These are phyloP conservation scores for Mimachlamys varia DNA, from an alignment of 2,888 invertebrate species.

Conservation along the genomic window DNA sequence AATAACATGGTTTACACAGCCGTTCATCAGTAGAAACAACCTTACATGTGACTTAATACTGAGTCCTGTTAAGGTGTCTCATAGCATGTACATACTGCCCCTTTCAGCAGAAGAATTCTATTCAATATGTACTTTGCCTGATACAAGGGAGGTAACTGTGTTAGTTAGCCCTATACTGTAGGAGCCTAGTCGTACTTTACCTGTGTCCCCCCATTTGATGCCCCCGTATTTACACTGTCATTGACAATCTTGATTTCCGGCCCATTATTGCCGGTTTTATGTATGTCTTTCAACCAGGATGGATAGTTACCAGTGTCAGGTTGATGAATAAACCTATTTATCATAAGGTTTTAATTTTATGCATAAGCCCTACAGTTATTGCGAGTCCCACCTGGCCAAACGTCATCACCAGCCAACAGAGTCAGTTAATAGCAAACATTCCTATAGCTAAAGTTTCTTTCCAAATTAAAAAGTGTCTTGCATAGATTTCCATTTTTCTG, in stretches of 20 bases:
- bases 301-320: constrained; percentile 25
- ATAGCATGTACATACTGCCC: background rate
- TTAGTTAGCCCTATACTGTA: background rate
- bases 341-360: constrained; percentile 7
- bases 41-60: background rate
- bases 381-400: background rate
- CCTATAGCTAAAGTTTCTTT: constrained; percentile 12
- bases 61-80: background rate
- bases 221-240: constrained; percentile 6
- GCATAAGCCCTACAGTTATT: constrained; percentile 25
- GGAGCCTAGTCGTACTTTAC: background rate
- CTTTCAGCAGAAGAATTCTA: background rate
- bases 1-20: too few relatives aligned
- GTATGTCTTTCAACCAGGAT: constrained; percentile 12
- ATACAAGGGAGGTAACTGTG: constrained; percentile 16
- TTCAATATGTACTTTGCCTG: background rate
- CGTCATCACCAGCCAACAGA: background rate
- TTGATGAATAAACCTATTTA: constrained; percentile 34
- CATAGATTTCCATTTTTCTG: constrained; percentile 36
- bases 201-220: constrained; percentile 5
- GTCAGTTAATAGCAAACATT: constrained; percentile 15
- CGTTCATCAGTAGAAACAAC: too few relatives aligned
- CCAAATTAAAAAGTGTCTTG: constrained; percentile 28
- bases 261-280: background rate
- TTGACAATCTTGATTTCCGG: constrained; percentile 24